These are phyloP conservation scores for Sakesphorus luctuosus DNA, from an alignment of 2,113 vertebrate genomes.

Conservation along the genomic window DNA sequence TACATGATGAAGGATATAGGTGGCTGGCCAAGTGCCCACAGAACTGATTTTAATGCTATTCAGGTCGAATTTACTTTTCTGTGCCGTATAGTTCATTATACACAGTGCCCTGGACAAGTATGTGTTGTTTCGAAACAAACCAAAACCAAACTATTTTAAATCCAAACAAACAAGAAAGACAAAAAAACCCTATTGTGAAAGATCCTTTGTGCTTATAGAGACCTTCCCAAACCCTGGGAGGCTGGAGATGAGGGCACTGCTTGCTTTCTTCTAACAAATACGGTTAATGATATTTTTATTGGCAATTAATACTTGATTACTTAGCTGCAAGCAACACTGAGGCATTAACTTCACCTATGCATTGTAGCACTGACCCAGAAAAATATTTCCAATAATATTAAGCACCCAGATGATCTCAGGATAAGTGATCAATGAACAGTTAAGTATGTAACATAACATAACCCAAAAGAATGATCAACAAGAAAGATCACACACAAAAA, in stretches of 20 bases:
- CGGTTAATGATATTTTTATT: neutral
- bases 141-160: constrained; percentile 12
- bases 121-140: constrained; percentile 17
- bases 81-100: constrained; percentile 40
- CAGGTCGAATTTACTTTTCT: constrained; percentile 60
- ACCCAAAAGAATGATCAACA: constrained; percentile 13
- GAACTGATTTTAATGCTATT: constrained; percentile 66
- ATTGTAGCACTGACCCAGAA: neutral
- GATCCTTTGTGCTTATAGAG: neutral
- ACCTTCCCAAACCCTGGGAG: neutral
- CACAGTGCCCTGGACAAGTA: neutral
- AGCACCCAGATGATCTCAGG: constrained; percentile 48
- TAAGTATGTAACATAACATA: constrained; percentile 15
- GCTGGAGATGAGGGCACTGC: neutral
- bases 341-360: neutral
- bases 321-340: neutral
- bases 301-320: neutral
- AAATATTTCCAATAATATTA: constrained; percentile 39
- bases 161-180: neutral
- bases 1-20: constrained; percentile 71
- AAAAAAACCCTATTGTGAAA: neutral
- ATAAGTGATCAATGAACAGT: constrained; percentile 30
- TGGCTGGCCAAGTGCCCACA: constrained; percentile 67
- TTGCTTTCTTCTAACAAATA: neutral
- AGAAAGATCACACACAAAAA: constrained; percentile 51